Percentiles rank a stretch among this genome's conserved stretches.
These are phyloP conservation scores for Strigamia transsilvanica DNA, from an alignment of 2,888 invertebrate genomes.

Conservation along the genomic window DNA sequence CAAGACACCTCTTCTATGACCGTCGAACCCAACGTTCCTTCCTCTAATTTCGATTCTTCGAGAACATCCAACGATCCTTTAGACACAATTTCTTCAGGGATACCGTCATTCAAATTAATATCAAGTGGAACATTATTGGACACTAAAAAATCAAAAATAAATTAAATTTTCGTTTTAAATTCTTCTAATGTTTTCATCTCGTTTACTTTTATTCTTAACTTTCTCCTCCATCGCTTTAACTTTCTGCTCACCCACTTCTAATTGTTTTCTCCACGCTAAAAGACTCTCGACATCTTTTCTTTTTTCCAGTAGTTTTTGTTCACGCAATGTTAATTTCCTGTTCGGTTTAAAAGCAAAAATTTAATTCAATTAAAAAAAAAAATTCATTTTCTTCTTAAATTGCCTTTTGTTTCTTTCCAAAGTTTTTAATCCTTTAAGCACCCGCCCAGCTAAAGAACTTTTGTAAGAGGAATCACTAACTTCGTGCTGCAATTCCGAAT, in stretches of 20 bases:
- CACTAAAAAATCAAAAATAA: background rate
- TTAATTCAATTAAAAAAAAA: background rate
- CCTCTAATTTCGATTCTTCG: background rate
- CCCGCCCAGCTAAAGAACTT: constrained; percentile 21
- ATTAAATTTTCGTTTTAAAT: background rate
- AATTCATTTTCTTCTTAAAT: constrained; percentile 1
- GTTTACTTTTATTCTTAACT: constrained; percentile 57
- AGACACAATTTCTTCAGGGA: background rate
- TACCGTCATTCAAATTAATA: background rate
- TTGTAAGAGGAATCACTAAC: background rate
- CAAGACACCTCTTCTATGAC: background rate
- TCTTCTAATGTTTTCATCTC: background rate
- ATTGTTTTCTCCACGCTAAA: constrained; percentile 62
- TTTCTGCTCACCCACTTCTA: constrained; percentile 63
- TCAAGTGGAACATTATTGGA: background rate
- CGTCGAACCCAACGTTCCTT: background rate
- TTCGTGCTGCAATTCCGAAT: background rate
- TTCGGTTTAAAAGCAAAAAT: background rate
- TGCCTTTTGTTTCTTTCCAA: constrained; percentile 59
- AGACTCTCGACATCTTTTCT: constrained; percentile 63
- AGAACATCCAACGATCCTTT: background rate
- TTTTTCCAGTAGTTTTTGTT: constrained; percentile 62
- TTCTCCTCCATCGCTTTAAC: constrained; percentile 62
- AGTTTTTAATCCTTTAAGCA: constrained; percentile 61
- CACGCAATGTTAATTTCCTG: background rate